Conservation (phyloP, 2,113 vertebrate genomes). For the Phoxinus phoxinus region DNA sequence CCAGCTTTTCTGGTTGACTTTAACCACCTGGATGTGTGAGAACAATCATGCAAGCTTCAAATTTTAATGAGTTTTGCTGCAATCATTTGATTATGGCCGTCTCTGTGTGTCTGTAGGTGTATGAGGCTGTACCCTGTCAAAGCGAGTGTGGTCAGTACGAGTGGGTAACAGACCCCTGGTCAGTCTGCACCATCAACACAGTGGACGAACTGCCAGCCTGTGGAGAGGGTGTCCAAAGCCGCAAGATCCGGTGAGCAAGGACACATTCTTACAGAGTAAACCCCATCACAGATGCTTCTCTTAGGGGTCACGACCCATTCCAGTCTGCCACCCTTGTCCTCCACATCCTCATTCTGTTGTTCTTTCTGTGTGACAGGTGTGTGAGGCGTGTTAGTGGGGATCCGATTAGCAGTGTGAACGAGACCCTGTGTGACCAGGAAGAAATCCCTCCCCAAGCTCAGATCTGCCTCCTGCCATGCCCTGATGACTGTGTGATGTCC, state of each 20-base stretch:
- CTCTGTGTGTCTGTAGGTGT: constrained; percentile 79
- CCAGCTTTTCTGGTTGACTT: neutral
- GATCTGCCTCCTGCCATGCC: constrained; percentile 86
- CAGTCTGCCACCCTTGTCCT: neutral
- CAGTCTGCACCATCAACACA: constrained; percentile 88
- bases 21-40: neutral
- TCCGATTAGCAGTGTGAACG: constrained; percentile 72
- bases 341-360: constrained; percentile 48
- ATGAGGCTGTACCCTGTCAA: constrained; percentile 90
- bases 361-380: constrained; percentile 79
- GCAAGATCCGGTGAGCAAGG: constrained; percentile 87
- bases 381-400: constrained; percentile 72
- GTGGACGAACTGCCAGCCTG: constrained; percentile 85
- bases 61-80: neutral
- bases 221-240: constrained; percentile 90
- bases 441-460: constrained; percentile 80
- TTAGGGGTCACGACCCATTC: neutral
- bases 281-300: constrained; percentile 32
- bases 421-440: constrained; percentile 79
- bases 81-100: neutral
- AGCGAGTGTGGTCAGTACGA: constrained; percentile 85
- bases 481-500: constrained; percentile 87
- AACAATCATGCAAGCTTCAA: neutral
- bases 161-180: constrained; percentile 90
- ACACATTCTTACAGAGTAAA: constrained; percentile 28